phyloP scores from a whole-genome alignment of 2,113 vertebrate species.

The Menidia beryllina region DNA sequence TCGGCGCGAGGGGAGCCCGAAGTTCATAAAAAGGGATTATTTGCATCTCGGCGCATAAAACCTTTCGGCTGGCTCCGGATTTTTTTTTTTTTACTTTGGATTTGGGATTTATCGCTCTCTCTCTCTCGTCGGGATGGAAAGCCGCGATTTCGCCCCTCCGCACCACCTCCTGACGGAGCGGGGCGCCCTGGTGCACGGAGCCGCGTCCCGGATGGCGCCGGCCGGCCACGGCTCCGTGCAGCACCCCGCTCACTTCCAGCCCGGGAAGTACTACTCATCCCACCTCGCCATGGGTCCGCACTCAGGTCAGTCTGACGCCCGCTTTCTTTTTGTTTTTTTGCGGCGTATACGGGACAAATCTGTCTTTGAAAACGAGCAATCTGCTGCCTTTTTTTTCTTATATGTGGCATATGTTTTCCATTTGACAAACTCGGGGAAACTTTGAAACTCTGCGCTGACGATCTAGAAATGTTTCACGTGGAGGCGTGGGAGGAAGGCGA shows the following conservation, averaged over 20 bases:
- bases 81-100: constrained; percentile 79
- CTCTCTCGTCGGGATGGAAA: constrained; percentile 89
- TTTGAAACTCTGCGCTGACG: constrained; percentile 32
- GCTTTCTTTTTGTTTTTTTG: constrained; percentile 2
- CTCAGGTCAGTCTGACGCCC: constrained; percentile 86
- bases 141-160: constrained; percentile 93
- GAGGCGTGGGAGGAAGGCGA: constrained; percentile 55
- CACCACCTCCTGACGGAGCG: constrained; percentile 93
- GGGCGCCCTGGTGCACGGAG: constrained; percentile 89
- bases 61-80: constrained; percentile 77
- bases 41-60: constrained; percentile 78
- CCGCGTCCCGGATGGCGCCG: constrained; percentile 86
- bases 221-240: constrained; percentile 88
- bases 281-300: constrained; percentile 94
- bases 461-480: constrained; percentile 48
- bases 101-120: constrained; percentile 85
- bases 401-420: constrained; percentile 44
- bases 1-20: constrained; percentile 77
- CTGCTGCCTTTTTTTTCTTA: constrained; percentile 27
- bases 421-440: constrained; percentile 55
- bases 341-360: constrained; percentile 20
- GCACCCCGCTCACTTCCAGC: constrained; percentile 90
- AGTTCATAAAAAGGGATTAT: constrained; percentile 85
- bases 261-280: constrained; percentile 92
- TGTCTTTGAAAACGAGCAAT: constrained; percentile 8